phyloP scores from a whole-genome alignment of 2,797 vertebrate species.

The Thripadectes ignobilis region DNA sequence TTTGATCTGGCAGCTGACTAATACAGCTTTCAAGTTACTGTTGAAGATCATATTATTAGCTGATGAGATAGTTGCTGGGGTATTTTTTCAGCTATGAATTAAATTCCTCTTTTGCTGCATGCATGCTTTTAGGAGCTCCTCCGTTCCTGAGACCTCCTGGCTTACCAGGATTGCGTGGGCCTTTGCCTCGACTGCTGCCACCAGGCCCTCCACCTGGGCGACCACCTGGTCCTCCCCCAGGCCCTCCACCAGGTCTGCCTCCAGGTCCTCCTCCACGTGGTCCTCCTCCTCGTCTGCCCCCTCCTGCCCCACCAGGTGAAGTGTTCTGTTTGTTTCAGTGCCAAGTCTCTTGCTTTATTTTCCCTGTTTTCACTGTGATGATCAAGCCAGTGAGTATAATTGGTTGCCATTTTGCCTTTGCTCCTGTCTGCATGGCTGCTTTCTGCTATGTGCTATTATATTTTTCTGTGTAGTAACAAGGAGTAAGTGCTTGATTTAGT shows the following conservation, averaged over 20 bases:
- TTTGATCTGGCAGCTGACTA: background rate
- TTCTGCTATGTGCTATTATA: background rate
- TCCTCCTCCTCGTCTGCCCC: slow-evolving; percentile 91
- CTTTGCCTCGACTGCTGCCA: slow-evolving; percentile 91
- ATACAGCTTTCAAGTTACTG: background rate
- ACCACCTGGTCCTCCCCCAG: slow-evolving; percentile 88
- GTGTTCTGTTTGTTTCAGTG: background rate
- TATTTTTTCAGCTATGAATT: background rate
- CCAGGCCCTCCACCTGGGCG: slow-evolving; percentile 94
- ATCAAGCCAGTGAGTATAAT: background rate
- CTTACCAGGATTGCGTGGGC: slow-evolving; percentile 90
- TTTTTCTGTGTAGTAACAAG: background rate
- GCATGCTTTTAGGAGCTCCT: slow-evolving; percentile 84
- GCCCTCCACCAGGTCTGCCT: slow-evolving; percentile 93
- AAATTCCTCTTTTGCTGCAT: background rate
- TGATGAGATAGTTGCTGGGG: background rate
- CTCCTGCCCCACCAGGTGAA: slow-evolving; percentile 93
- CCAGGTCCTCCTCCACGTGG: slow-evolving; percentile 95
- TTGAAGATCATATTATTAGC: background rate
- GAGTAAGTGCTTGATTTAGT: background rate
- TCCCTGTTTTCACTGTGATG: background rate
- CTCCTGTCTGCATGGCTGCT: background rate
- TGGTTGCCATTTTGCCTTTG: background rate
- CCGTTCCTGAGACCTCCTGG: slow-evolving; percentile 94
- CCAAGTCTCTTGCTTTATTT: background rate